phyloP scores from a whole-genome alignment of 2,888 invertebrate genomes.

The Noctuana brunneofusca region DNA sequence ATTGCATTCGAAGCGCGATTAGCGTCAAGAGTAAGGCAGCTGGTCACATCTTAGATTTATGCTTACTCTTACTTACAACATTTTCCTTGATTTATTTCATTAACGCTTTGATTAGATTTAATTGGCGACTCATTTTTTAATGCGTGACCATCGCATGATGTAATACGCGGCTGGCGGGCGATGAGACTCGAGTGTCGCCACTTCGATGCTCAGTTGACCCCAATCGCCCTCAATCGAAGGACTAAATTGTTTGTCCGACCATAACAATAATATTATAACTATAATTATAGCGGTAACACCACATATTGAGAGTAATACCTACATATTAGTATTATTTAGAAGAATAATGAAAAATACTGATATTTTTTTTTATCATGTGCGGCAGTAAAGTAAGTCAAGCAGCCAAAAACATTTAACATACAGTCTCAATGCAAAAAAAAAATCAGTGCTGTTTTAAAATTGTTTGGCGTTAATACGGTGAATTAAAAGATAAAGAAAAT shows the following conservation, averaged over 20 bases:
- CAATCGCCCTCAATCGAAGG: conserved; percentile 81
- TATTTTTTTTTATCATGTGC: no score
- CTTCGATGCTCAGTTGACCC: conserved; percentile 77
- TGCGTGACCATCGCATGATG: conserved; percentile 62
- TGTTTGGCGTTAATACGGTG: no score
- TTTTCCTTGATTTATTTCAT: no score
- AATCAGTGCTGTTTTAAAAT: no score
- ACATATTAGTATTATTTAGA: no score
- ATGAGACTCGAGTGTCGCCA: conserved; percentile 54
- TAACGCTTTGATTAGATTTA: conserved; percentile 56
- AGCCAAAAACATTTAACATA: no score
- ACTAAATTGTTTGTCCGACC: conserved; percentile 75
- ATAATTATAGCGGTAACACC: conserved; percentile 22
- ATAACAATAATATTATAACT: conserved; percentile 47
- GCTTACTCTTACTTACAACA: conserved; percentile 9
- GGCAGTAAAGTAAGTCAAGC: no score
- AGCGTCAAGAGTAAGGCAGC: no score
- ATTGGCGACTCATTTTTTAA: conserved; percentile 63
- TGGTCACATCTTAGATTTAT: background rate
- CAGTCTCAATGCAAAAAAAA: no score
- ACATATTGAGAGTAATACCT: conserved; percentile 5
- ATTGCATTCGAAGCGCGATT: no score
- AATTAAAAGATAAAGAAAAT: no score
- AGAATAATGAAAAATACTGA: no score
- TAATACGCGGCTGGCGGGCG: conserved; percentile 52